Conservation (phyloP, 2,113 vertebrate genomes). For the Lichenostomus cassidix region DNA sequence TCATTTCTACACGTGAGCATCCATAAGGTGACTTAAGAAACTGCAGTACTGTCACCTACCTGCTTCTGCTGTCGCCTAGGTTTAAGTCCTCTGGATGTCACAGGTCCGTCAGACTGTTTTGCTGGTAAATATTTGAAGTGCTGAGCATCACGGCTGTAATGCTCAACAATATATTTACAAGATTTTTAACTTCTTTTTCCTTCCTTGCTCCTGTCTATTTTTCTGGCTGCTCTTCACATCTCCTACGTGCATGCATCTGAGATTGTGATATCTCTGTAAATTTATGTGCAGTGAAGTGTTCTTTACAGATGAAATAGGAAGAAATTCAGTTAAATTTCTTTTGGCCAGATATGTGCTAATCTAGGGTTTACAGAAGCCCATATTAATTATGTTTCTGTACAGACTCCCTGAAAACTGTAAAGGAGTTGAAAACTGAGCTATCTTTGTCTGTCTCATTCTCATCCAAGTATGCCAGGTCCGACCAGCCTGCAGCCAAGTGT, state of each 20-base stretch:
- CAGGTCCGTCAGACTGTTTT: neutral
- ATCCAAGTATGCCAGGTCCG: constrained; percentile 75
- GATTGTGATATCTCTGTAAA: neutral
- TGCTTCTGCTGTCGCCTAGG: neutral
- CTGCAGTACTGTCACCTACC: neutral
- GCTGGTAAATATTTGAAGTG: neutral
- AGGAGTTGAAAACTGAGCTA: neutral
- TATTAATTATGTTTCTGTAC: neutral
- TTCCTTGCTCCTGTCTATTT: neutral
- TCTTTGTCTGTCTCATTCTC: neutral
- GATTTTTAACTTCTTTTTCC: neutral
- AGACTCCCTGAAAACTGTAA: neutral
- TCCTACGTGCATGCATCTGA: neutral
- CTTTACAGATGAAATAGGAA: neutral
- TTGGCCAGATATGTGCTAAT: neutral
- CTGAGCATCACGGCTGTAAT: neutral
- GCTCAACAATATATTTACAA: neutral
- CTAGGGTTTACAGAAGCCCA: neutral
- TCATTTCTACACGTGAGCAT: neutral
- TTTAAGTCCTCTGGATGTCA: neutral
- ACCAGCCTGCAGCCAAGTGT: constrained; percentile 81
- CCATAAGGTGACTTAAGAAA: neutral
- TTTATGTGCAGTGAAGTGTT: neutral
- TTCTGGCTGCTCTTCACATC: neutral
- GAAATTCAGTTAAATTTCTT: neutral